These are phyloP conservation scores for Artibeus lituratus DNA, from an alignment of 2,797 vertebrate species.

Conservation along the genomic window DNA sequence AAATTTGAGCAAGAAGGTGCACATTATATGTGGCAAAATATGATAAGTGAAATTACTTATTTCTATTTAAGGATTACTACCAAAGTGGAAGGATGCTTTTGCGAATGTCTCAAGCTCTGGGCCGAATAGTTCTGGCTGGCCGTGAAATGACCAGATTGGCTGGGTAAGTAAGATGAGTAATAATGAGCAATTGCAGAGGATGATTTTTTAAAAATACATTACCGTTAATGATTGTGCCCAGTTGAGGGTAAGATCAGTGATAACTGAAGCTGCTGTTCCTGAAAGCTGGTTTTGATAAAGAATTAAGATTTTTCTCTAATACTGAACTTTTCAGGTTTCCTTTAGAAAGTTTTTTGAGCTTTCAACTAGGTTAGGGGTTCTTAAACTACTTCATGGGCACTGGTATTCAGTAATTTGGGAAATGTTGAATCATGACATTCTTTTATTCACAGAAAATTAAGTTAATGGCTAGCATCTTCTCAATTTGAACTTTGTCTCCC, in stretches of 20 bases:
- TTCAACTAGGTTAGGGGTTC: neutral
- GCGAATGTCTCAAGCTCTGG: conserved; percentile 96
- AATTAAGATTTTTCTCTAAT: neutral
- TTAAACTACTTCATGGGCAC: neutral
- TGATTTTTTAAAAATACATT: neutral
- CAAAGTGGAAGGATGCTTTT: conserved; percentile 98
- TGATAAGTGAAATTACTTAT: conserved; percentile 30
- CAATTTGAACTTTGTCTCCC: conserved; percentile 6
- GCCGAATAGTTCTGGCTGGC: conserved; percentile 96
- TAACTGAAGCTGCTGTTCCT: neutral
- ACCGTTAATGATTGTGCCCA: neutral
- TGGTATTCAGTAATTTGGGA: neutral
- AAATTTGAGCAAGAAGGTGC: no score
- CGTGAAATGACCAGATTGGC: conserved; percentile 98
- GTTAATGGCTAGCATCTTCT: conserved; percentile 33
- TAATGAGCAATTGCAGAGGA: neutral
- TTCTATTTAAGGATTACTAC: conserved; percentile 93
- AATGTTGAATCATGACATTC: neutral
- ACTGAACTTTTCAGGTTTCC: neutral
- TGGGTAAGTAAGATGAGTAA: conserved; percentile 89
- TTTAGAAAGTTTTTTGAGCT: neutral
- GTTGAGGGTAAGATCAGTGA: neutral
- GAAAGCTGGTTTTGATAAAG: conserved; percentile 18
- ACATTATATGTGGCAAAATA: no score
- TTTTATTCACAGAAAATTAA: conserved; percentile 40